Evolutionary conservation across 1,140 invertebrate species (phyloP), one percentile per base, ranked within the genome.

Genomic region (Leguminivora glycinivorella): DNA sequence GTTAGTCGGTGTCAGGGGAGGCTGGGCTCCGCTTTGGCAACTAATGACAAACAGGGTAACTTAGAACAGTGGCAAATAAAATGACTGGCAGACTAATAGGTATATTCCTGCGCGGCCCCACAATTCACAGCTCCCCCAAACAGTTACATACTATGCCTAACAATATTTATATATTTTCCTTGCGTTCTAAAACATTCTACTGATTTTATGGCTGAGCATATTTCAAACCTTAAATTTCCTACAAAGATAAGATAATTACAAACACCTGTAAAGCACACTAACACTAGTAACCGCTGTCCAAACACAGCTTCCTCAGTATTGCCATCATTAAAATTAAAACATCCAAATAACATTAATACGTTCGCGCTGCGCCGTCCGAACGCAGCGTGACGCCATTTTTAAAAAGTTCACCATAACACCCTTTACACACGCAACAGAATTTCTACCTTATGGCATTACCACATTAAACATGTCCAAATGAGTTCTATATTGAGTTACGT

Each of bases 271-370:
- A 52, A 52, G 6, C 47, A 52, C 47, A 22, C 43, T n/a, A 17
- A 47, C 43, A 47, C 47, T 52, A 52, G 47, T 22, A 52, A 52
- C 47, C 10, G 47, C 47, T 52, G 58, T 63, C 58, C 58, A 63
- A 63, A 63, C 58, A 63, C 26, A 29, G 58, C 58, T 63, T 63
- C 58, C 58, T 29, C 58, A 63, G 26, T 63, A n/a, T 63, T 63
- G 26, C 58, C 26, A 63, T 63, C 58, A 63, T 63, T 63, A 63
- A 63, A 63, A 63, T 63, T 63, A 63, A 63, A 63, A 63, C 58
- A 63, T 63, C 58, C 58, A 63, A 63, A 63, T 63, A 63, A 31
- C 58, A 63, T 63, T 63, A 63, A 63, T 63, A 63, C 58, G 58
- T 63, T 63, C 58, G 25, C 26, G 29, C 26, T 63, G 47, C 24